A percentile compares a stretch with the other conserved stretches of the same genome.
Conservation (phyloP, 2,797 vertebrate species). For the Caiman crocodilus region DNA sequence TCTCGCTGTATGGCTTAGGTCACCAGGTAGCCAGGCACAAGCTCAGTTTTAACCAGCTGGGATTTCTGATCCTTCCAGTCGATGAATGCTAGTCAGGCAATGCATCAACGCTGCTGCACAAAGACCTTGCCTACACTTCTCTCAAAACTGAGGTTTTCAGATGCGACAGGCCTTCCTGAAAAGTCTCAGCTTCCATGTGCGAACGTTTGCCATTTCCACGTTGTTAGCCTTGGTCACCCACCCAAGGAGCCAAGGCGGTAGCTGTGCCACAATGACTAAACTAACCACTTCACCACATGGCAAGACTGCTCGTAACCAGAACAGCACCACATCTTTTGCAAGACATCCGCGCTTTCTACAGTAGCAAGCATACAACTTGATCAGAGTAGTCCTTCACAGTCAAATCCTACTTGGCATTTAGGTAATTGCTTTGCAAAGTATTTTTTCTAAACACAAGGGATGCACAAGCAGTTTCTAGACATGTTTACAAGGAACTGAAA, state of each 20-base stretch:
- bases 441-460: not conserved
- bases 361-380: not conserved
- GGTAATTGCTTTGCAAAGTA: fast-evolving
- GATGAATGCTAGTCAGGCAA: not conserved
- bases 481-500: not conserved
- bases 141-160: not conserved
- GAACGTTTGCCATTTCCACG: fast-evolving
- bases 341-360: not conserved
- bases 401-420: not conserved
- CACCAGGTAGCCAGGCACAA: not conserved
- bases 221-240: fast-evolving
- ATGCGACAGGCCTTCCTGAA: not conserved
- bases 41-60: not conserved
- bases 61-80: not conserved
- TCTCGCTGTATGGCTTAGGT: not conserved
- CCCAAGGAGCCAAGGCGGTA: fast-evolving
- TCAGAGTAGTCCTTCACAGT: not conserved
- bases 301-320: not conserved
- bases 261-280: not conserved
- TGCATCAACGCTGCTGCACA: not conserved
- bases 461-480: not conserved
- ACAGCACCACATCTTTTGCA: not conserved
- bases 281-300: not conserved
- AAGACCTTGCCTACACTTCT: not conserved
- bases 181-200: not conserved